A percentile compares a stretch with the other conserved stretches of the same genome.
phyloP scores from a whole-genome alignment of 2,888 invertebrate species.

The Platycnemis pennipes region DNA sequence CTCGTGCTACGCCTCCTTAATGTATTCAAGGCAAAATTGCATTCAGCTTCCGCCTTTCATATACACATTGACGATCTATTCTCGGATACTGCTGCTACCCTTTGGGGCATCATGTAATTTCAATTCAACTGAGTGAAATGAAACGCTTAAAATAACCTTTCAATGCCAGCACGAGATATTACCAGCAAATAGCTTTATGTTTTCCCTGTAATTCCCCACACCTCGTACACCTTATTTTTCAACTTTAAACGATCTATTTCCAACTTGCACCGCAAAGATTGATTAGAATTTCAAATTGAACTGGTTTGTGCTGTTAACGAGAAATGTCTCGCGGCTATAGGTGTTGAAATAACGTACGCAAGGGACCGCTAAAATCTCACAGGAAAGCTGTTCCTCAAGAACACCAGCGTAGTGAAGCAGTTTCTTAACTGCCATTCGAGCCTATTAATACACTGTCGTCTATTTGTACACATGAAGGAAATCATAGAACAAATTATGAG shows the following conservation, averaged over 20 bases:
- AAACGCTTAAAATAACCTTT: constrained; percentile 63
- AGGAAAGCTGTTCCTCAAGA: not conserved
- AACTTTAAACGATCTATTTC: constrained; percentile 30
- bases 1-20: constrained; percentile 59
- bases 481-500: not conserved
- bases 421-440: not conserved
- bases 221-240: constrained; percentile 14
- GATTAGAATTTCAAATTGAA: constrained; percentile 58
- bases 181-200: constrained; percentile 29
- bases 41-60: constrained; percentile 63
- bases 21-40: constrained; percentile 62
- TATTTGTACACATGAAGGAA: not conserved
- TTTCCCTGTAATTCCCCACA: not conserved
- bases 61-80: constrained; percentile 26
- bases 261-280: not conserved
- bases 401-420: not conserved
- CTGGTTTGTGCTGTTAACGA: constrained; percentile 50
- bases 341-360: not conserved
- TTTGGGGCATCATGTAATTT: constrained; percentile 51
- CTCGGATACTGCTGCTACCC: constrained; percentile 54
- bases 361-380: not conserved
- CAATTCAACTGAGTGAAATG: constrained; percentile 46
- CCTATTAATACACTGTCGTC: not conserved
- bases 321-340: constrained; percentile 26
- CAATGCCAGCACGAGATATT: constrained; percentile 64